Conservation (phyloP, 2,888 invertebrate species). For the Penaeus monodon region DNA sequence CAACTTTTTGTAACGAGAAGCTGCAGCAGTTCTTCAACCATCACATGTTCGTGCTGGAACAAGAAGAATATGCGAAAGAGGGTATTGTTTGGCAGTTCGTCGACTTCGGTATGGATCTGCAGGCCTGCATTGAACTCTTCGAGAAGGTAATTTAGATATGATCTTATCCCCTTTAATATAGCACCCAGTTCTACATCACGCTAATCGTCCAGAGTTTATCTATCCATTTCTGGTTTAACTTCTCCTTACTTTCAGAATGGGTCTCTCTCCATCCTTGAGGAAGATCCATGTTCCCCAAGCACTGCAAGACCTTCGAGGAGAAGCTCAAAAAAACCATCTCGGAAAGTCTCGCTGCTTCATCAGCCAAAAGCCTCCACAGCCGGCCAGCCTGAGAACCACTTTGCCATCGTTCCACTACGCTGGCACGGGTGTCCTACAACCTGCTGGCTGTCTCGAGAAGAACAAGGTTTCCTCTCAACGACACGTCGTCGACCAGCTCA, state of each 20-base stretch:
- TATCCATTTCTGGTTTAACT: too few species aligned
- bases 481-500: constrained; percentile 97
- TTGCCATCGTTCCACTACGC: constrained; percentile 99
- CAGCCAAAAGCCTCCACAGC: constrained; percentile 98
- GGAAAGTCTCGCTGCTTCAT: constrained; percentile 97
- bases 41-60: constrained; percentile 99
- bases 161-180: too few species aligned
- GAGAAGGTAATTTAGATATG: too few species aligned
- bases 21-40: constrained; percentile 99
- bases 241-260: constrained; percentile 76
- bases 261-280: constrained; percentile 99
- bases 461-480: constrained; percentile 99
- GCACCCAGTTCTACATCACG: too few species aligned
- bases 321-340: constrained; percentile 99
- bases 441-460: constrained; percentile 99
- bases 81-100: constrained; percentile 96
- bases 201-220: too few species aligned
- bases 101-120: too few species aligned
- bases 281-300: constrained; percentile 99
- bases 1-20: constrained; percentile 70
- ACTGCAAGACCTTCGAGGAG: constrained; percentile 97
- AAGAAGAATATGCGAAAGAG: constrained; percentile 94
- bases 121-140: too few species aligned
- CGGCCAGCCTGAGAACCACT: constrained; percentile 96
- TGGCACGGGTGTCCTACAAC: constrained; percentile 97